phyloP scores from a whole-genome alignment of 23 tunicate genomes.

The Styela plicata region DNA sequence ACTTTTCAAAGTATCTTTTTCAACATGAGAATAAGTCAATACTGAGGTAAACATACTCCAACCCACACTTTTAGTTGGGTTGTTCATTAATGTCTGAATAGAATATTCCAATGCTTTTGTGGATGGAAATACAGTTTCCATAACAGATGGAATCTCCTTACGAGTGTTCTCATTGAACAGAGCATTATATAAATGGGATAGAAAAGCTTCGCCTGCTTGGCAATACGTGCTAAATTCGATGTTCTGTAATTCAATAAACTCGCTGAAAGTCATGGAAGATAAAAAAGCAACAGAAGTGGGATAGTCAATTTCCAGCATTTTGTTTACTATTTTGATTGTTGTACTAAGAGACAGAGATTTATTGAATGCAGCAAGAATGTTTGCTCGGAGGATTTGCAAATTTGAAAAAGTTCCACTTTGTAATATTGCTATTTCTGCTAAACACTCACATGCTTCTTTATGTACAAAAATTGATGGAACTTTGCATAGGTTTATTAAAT shows the following conservation, averaged over 20 bases:
- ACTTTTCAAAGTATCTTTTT: background rate
- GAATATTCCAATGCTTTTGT: background rate
- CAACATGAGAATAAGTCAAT: background rate
- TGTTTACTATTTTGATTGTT: background rate
- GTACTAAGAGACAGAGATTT: background rate
- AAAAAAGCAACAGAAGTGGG: background rate
- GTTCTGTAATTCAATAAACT: background rate
- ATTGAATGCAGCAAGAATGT: background rate
- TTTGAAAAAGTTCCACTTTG: background rate
- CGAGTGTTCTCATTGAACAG: background rate
- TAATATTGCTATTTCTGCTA: background rate
- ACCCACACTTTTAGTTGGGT: slow-evolving; percentile 17
- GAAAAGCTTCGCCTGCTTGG: background rate
- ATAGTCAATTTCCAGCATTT: background rate
- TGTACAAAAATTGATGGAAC: slow-evolving; percentile 24
- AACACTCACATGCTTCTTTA: slow-evolving; percentile 2
- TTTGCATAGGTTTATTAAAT: background rate
- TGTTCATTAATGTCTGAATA: background rate
- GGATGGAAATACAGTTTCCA: background rate
- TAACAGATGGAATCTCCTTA: background rate
- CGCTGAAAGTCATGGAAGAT: background rate
- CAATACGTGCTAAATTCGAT: background rate
- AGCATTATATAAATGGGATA: background rate
- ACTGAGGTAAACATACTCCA: slow-evolving; percentile 25
- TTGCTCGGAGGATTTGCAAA: background rate